These are phyloP conservation scores for Poeciliopsis presidionis DNA, from an alignment of 2,797 vertebrate species.

Conservation along the genomic window DNA sequence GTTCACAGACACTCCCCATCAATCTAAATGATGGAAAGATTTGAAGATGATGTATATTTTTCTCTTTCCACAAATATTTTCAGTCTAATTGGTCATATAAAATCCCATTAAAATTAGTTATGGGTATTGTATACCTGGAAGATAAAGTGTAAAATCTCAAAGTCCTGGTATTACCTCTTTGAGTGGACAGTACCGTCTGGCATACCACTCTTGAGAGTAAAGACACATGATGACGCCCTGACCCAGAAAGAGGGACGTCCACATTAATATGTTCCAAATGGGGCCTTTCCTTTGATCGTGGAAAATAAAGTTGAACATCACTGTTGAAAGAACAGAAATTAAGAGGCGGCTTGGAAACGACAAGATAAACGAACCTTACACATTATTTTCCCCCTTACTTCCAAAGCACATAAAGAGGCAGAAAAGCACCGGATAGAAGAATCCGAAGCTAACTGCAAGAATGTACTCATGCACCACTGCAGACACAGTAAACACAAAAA, in stretches of 20 bases:
- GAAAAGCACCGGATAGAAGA: slow-evolving; percentile 95
- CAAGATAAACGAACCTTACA: not conserved
- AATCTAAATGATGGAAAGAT: not conserved
- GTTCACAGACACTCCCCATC: not conserved
- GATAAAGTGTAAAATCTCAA: slow-evolving; percentile 1
- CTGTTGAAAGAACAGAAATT: slow-evolving; percentile 68
- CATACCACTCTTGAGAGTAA: slow-evolving; percentile 98
- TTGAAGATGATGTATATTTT: not conserved
- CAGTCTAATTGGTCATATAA: not conserved
- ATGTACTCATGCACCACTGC: slow-evolving; percentile 92
- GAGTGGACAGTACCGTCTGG: slow-evolving; percentile 89
- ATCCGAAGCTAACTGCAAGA: slow-evolving; percentile 89
- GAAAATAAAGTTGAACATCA: slow-evolving; percentile 95
- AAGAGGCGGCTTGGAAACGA: not conserved
- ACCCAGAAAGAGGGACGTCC: slow-evolving; percentile 93
- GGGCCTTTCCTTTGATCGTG: slow-evolving; percentile 92
- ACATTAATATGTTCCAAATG: slow-evolving; percentile 97
- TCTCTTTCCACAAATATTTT: not conserved
- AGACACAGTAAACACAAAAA: slow-evolving; percentile 90
- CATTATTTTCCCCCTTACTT: slow-evolving; percentile 82
- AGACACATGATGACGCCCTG: slow-evolving; percentile 92
- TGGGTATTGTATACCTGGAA: not conserved
- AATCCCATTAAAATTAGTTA: not conserved
- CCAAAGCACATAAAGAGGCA: slow-evolving; percentile 93
- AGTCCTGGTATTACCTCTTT: slow-evolving; percentile 80